Conservation (phyloP, 2,113 vertebrate species). For the Poeciliopsis occidentalis region DNA sequence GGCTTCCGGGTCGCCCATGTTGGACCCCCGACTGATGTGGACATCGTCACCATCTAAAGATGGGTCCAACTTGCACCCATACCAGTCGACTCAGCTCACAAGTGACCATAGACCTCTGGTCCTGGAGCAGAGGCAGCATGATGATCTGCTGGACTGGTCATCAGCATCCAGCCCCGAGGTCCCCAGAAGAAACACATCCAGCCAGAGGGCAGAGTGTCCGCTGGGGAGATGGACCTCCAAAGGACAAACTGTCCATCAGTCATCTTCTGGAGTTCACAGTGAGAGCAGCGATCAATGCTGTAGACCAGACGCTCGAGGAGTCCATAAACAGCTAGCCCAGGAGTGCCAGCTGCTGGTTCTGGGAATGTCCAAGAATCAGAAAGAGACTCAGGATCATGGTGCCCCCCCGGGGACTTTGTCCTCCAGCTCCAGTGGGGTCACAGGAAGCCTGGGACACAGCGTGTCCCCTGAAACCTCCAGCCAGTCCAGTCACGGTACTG, state of each 20-base stretch:
- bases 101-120: conserved; percentile 29
- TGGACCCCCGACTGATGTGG: conserved; percentile 44
- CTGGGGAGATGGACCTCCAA: conserved; percentile 50
- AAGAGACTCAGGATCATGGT: conserved; percentile 43
- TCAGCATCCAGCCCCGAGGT: conserved; percentile 44
- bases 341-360: conserved; percentile 8
- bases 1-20: conserved; percentile 43
- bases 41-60: conserved; percentile 12
- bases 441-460: conserved; percentile 64
- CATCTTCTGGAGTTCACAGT: not conserved
- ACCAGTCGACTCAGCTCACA: conserved; percentile 54
- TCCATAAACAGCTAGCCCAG: not conserved
- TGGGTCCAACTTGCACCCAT: conserved; percentile 45
- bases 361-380: conserved; percentile 9
- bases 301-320: conserved; percentile 10
- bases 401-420: conserved; percentile 37
- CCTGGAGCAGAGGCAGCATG: conserved; percentile 23
- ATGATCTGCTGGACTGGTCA: conserved; percentile 27
- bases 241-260: not conserved
- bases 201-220: conserved; percentile 20
- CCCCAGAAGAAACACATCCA: conserved; percentile 22
- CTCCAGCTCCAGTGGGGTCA: conserved; percentile 76
- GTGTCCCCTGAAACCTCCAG: conserved; percentile 69
- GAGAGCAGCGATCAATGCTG: conserved; percentile 11
- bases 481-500: conserved; percentile 63